Conservation (phyloP, 2,888 invertebrate genomes). For the Lacanobia wlatinum region DNA sequence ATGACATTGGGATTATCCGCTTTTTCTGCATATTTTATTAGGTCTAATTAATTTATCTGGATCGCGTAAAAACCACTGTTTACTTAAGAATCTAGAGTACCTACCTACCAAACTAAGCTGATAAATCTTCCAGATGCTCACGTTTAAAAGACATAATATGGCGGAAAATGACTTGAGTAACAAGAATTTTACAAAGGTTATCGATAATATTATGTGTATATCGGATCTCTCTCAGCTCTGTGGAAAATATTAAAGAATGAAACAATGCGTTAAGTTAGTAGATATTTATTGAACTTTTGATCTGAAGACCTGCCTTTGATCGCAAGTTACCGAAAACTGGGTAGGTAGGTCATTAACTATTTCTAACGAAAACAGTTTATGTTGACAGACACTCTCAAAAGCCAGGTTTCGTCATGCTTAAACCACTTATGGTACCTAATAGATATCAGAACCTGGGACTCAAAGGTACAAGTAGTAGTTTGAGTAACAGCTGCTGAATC, state of each 20-base stretch:
- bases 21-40: background rate
- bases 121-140: background rate
- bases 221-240: background rate
- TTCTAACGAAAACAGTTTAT: background rate
- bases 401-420: background rate
- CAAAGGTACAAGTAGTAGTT: too few relatives aligned
- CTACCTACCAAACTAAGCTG: background rate
- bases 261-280: conserved; percentile 23
- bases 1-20: background rate
- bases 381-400: background rate
- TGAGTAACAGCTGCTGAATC: too few relatives aligned
- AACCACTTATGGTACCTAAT: too few relatives aligned
- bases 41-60: background rate
- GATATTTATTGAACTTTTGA: conserved; percentile 48
- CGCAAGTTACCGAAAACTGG: background rate
- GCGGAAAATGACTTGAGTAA: conserved; percentile 15
- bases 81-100: conserved; percentile 7
- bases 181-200: conserved; percentile 36
- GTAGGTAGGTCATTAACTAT: background rate
- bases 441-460: too few relatives aligned
- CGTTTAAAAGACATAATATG: background rate
- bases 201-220: conserved; percentile 27
- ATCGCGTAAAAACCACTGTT: background rate
- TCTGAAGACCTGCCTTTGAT: conserved; percentile 29
- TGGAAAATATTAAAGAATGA: conserved; percentile 17